These are phyloP conservation scores for Eudemis profundana DNA, from an alignment of 2,888 invertebrate genomes.

Conservation along the genomic window DNA sequence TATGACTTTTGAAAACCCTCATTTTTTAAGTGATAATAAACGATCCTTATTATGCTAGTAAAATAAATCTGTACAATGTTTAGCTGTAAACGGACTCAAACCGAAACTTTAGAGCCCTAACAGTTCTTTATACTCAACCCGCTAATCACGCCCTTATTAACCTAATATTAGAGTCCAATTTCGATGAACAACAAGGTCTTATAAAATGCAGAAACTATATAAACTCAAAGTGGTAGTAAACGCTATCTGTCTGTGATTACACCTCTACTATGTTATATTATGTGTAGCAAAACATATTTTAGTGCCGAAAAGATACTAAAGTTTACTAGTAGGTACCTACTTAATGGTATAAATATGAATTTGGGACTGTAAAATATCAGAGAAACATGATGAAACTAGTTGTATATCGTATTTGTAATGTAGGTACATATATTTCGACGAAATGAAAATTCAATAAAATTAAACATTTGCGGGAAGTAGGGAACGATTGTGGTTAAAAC, in stretches of 20 bases:
- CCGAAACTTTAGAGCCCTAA: slow-evolving; percentile 9
- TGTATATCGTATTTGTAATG: too few species aligned
- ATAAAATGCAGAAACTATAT: slow-evolving; percentile 10
- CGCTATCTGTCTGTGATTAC: slow-evolving; percentile 31
- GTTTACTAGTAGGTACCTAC: slow-evolving; percentile 7
- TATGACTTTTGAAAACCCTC: too few species aligned
- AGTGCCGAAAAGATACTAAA: slow-evolving; percentile 12
- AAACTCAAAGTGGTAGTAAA: slow-evolving; percentile 20
- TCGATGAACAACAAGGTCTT: slow-evolving; percentile 7
- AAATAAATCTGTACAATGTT: slow-evolving; percentile 7
- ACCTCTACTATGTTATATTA: slow-evolving; percentile 10
- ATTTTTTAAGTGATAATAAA: not conserved
- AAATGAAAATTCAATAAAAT: too few species aligned
- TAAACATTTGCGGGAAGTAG: too few species aligned
- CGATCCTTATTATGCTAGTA: not conserved
- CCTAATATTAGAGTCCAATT: not conserved
- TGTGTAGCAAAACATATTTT: slow-evolving; percentile 32
- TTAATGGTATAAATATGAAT: not conserved
- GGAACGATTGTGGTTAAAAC: too few species aligned
- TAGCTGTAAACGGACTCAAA: slow-evolving; percentile 9
- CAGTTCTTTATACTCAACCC: not conserved
- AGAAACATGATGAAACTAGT: too few species aligned
- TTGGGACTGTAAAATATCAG: not conserved
- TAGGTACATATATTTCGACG: too few species aligned
- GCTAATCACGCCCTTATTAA: not conserved